phyloP scores from a whole-genome alignment of 2,113 vertebrate species.

The Notarius lentiginosus region DNA sequence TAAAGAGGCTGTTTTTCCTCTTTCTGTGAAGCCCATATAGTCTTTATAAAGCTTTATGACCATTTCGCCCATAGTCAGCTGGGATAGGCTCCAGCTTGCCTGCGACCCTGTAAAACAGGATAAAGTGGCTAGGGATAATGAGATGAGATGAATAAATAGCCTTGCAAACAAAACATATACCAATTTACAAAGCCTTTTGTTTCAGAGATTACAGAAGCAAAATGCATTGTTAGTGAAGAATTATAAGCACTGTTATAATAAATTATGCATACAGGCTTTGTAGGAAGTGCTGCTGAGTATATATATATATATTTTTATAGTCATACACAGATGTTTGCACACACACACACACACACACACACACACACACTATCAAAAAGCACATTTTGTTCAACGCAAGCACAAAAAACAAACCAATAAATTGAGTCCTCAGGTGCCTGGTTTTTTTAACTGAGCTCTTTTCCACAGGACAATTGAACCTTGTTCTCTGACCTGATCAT shows the following conservation, averaged over 20 bases:
- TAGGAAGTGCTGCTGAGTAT: not conserved
- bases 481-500: slow-evolving; percentile 44
- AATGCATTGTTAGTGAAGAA: not conserved
- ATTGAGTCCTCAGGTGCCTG: not conserved
- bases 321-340: not conserved
- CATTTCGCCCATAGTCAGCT: no score
- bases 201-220: not conserved
- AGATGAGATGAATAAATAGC: not conserved
- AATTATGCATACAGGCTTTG: not conserved
- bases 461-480: slow-evolving; percentile 34
- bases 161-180: not conserved
- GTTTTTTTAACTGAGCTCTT: not conserved
- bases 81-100: no score
- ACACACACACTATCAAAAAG: not conserved
- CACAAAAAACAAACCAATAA: not conserved
- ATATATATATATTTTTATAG: not conserved
- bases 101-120: no score
- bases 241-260: not conserved
- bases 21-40: not conserved
- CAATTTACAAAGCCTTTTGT: not conserved
- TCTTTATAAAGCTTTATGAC: not conserved
- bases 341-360: not conserved
- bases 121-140: no score
- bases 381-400: not conserved
- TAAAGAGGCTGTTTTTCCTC: not conserved